A percentile compares a stretch with the other conserved stretches of the same genome.
These are phyloP conservation scores for Latrodectus hesperus DNA, from an alignment of 2,888 invertebrate genomes.

Conservation along the genomic window DNA sequence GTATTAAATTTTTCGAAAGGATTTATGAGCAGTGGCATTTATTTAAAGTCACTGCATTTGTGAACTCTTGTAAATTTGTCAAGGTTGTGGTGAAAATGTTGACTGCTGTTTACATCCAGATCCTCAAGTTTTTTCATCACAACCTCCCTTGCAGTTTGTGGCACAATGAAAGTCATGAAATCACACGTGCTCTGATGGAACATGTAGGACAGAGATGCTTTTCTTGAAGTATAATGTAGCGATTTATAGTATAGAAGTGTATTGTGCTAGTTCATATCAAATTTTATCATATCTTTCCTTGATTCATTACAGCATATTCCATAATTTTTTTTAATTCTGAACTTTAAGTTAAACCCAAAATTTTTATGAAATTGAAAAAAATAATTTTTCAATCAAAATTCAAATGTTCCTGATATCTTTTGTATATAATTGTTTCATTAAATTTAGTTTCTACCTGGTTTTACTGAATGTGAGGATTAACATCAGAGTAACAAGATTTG, in stretches of 20 bases:
- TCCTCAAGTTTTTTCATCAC: not conserved
- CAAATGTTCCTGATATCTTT: not conserved
- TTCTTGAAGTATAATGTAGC: constrained; percentile 63
- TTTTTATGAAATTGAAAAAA: no score
- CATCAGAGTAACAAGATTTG: not conserved
- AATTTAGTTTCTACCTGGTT: no score
- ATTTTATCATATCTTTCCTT: constrained; percentile 30
- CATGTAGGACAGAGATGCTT: constrained; percentile 32
- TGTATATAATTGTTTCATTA: not conserved
- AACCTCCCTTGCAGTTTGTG: constrained; percentile 51
- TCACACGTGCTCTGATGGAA: constrained; percentile 1
- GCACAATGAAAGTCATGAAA: constrained; percentile 16
- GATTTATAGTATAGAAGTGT: constrained; percentile 62
- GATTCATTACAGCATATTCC: constrained; percentile 18
- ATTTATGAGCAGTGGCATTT: constrained; percentile 31
- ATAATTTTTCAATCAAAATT: not conserved
- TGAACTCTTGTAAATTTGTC: constrained; percentile 8
- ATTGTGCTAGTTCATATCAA: constrained; percentile 63
- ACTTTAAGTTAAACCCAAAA: no score
- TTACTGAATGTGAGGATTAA: no score
- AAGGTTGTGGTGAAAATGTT: constrained; percentile 33
- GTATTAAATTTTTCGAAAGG: constrained; percentile 39
- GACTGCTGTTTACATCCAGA: not conserved
- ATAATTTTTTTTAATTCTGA: no score
- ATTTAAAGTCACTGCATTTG: constrained; percentile 20